Evolutionary conservation across 2,888 invertebrate species (phyloP), one percentile per base, ranked within the genome.

Genomic region (Germaria angustata): DNA sequence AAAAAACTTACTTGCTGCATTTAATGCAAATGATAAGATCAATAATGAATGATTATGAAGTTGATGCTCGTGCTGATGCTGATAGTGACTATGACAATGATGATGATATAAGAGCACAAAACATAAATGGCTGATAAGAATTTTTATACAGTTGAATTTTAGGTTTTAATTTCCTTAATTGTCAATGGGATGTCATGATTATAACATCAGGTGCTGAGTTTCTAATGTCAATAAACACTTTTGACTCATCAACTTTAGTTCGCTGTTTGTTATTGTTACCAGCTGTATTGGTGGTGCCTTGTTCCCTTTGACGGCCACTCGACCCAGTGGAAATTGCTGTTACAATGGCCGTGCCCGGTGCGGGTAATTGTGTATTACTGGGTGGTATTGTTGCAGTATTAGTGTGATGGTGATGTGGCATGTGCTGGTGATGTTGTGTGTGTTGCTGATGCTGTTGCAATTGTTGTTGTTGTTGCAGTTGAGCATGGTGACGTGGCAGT

Each of bases 201-300:
- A 97, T 96, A 87, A 97, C 97, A 91, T 97, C 97, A 61, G 97
- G 97, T 1, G 97, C 97, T 75, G 97, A 96, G 88, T 96, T 96
- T 78, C 96, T 96, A 75, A 96, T 96, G 89, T 96, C 94, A 91
- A 96, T 95, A 91, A 95, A 95, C 55, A 95, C 95, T 63, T 95
- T 92, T 82, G 90, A 89, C 86, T 91, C 90, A 85, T 91, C 90
- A 80, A 84, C 80, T 86, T 89, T 90, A 20, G 66, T 79, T 76
- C 77, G 81, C 51, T 87, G n/a, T n/a, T n/a, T n/a, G n/a, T n/a
- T 87, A 49, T 73, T 80, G 77, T 84, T 85, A 32, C 80, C 79
- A 9, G 57, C 65, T 32, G 55, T 55, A 17, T 53, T 61, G 53
- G 13, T 17, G 41, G 61, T 68, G 59, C 44, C 53, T 53, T 53